These are phyloP conservation scores for Dendrocincla tyrannina DNA, from an alignment of 2,797 vertebrate species.

Conservation along the genomic window DNA sequence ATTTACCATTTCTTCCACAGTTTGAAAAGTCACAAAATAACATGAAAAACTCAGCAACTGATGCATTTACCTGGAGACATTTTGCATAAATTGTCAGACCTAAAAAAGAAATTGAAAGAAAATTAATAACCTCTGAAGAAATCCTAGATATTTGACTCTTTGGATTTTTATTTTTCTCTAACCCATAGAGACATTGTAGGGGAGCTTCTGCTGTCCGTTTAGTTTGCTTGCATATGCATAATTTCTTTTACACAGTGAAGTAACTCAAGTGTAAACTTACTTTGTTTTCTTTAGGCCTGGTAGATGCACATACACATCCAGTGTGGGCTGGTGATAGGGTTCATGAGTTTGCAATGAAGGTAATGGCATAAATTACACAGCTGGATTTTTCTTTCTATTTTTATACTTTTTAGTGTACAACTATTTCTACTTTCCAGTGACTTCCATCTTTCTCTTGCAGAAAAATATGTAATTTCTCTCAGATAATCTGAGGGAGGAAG, in stretches of 20 bases:
- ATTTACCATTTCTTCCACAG: not conserved
- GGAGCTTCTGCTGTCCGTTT: not conserved
- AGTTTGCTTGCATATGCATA: not conserved
- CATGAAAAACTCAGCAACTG: not conserved
- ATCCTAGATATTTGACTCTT: not conserved
- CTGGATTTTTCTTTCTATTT: not conserved
- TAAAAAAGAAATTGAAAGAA: not conserved
- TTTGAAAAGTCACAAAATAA: not conserved
- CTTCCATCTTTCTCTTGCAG: not conserved
- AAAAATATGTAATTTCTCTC: not conserved
- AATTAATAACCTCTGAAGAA: not conserved
- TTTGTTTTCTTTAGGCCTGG: slow-evolving; percentile 82
- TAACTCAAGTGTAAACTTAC: not conserved
- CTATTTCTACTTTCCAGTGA: not conserved
- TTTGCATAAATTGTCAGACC: not conserved
- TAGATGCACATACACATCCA: slow-evolving; percentile 96
- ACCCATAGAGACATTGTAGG: not conserved
- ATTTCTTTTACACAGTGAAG: not conserved
- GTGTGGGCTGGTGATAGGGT: slow-evolving; percentile 97
- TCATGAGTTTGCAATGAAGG: slow-evolving; percentile 98
- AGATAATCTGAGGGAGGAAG: not conserved
- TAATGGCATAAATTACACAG: slow-evolving; percentile 61
- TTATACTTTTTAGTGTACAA: not conserved
- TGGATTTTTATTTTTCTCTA: not conserved
- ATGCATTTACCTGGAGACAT: not conserved